A percentile compares a stretch with the other conserved stretches of the same genome.
These are phyloP conservation scores for Bufo gargarizans DNA, from an alignment of 2,113 vertebrate genomes.

Conservation along the genomic window DNA sequence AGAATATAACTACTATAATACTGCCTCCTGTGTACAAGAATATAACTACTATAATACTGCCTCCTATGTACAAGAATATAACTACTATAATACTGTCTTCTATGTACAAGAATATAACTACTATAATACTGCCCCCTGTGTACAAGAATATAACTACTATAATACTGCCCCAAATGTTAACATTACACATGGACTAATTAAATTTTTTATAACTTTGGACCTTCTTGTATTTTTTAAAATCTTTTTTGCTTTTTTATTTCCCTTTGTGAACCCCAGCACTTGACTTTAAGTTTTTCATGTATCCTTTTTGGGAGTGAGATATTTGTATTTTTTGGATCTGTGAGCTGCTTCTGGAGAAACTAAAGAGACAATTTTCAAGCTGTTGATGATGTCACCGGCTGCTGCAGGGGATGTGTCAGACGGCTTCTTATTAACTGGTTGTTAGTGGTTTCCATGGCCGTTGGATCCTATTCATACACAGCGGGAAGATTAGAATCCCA, in stretches of 20 bases:
- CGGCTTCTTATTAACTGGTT: slow-evolving; percentile 47
- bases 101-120: neutral
- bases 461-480: slow-evolving; percentile 11
- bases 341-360: neutral
- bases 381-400: neutral
- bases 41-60: no score
- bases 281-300: neutral
- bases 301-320: neutral
- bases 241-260: no score
- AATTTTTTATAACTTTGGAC: no score
- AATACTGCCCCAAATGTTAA: no score
- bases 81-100: neutral
- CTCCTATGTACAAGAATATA: neutral
- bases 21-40: no score
- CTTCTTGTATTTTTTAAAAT: no score
- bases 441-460: slow-evolving; percentile 27
- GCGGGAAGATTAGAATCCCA: neutral
- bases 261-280: neutral
- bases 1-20: no score
- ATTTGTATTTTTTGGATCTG: neutral
- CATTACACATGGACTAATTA: no score
- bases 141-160: no score
- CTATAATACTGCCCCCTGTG: no score
- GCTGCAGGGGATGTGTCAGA: slow-evolving; percentile 5
- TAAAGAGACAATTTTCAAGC: slow-evolving; percentile 12